These are phyloP conservation scores for Drosophila repleta DNA, from an alignment of 1,140 invertebrate species.

Conservation along the genomic window DNA sequence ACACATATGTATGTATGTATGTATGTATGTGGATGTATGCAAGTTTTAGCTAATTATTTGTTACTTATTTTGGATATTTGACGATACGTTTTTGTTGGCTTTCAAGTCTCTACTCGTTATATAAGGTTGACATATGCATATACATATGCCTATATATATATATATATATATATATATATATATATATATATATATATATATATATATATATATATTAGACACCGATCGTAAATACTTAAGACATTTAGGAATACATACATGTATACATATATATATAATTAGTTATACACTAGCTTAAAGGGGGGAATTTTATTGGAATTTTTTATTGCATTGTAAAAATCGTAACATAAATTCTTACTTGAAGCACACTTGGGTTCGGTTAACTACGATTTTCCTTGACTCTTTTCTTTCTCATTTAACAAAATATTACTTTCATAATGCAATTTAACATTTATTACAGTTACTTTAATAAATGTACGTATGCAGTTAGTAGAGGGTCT, in stretches of 20 bases:
- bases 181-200: background rate
- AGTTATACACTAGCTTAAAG: constrained; percentile 9
- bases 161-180: constrained; percentile 20
- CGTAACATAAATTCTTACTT: constrained; percentile 82
- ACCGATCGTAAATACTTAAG: constrained; percentile 71
- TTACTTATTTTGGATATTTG: constrained; percentile 35
- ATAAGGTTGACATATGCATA: constrained; percentile 29
- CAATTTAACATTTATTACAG: constrained; percentile 45
- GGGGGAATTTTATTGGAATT: constrained; percentile 34
- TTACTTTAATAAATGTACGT: constrained; percentile 53
- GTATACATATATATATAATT: constrained; percentile 19
- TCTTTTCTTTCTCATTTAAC: constrained; percentile 57
- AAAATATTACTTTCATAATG: constrained; percentile 48
- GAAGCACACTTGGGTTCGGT: constrained; percentile 83
- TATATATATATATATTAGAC: constrained; percentile 53
- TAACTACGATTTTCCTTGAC: constrained; percentile 55
- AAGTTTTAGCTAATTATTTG: constrained; percentile 6
- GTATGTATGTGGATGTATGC: too few species aligned
- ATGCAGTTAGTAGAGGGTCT: constrained; percentile 5
- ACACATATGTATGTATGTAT: constrained; percentile 13
- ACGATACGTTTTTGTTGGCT: constrained; percentile 49
- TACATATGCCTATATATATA: too few species aligned
- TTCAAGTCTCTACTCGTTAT: constrained; percentile 77
- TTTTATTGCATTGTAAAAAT: constrained; percentile 67
- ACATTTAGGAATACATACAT: constrained; percentile 45